A percentile compares a stretch with the other conserved stretches of the same genome.
Conservation (phyloP, 2,113 vertebrate genomes). For the Euleptes europaea region DNA sequence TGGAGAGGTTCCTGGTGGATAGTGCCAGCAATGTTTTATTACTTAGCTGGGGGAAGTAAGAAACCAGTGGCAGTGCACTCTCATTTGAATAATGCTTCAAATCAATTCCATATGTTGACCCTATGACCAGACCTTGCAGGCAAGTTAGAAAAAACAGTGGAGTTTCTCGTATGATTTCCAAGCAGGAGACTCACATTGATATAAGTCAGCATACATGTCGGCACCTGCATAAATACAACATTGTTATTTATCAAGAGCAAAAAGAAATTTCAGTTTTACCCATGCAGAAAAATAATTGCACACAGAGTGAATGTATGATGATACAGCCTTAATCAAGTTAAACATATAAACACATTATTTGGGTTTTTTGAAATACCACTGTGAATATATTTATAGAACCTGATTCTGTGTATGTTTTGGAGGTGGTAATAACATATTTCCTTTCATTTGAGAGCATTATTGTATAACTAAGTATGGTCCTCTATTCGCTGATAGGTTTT, state of each 20-base stretch:
- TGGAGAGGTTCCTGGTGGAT: background rate
- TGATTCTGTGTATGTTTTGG: constrained; percentile 18
- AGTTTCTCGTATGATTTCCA: constrained; percentile 58
- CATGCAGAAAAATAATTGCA: constrained; percentile 53
- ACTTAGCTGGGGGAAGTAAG: constrained; percentile 39
- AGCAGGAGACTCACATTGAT: constrained; percentile 43
- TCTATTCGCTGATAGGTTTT: background rate
- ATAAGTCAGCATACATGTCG: constrained; percentile 43
- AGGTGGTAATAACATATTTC: constrained; percentile 28
- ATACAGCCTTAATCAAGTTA: constrained; percentile 40
- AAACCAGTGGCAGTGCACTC: constrained; percentile 46
- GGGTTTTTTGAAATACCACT: constrained; percentile 27
- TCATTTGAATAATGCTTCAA: constrained; percentile 64
- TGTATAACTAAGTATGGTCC: constrained; percentile 2
- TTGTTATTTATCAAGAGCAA: constrained; percentile 46
- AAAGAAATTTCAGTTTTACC: constrained; percentile 40
- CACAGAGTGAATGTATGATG: constrained; percentile 45
- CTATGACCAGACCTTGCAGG: constrained; percentile 50
- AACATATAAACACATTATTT: constrained; percentile 4
- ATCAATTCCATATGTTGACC: constrained; percentile 70
- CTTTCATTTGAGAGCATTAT: constrained; percentile 14
- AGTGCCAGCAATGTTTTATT: constrained; percentile 29
- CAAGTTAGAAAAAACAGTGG: constrained; percentile 58
- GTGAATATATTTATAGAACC: background rate
- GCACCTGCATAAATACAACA: constrained; percentile 56